Evolutionary conservation across 1,140 invertebrate species (phyloP), one percentile per base, ranked within the genome.

Genomic region (Polyergus mexicanus): DNA sequence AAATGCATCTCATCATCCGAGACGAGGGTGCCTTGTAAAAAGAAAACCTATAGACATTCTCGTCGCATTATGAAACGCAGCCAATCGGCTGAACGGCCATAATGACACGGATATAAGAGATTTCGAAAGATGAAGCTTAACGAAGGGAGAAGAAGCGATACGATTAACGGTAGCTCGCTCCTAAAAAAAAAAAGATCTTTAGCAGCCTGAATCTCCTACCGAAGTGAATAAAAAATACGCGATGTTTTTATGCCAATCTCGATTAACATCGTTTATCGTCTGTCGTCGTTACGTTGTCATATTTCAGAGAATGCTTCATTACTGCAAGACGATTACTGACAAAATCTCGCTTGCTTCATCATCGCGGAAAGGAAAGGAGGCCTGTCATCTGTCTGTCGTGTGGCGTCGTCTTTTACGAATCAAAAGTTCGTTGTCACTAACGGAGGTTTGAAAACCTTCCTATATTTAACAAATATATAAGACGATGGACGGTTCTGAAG

Each of bases 161-260:
- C 65, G 35, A 62, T 38, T 90, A 90, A 89, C 87, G 85, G 87
- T 87, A 89, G 28, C 51, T 83, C n/a, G 38, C 13, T 85, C 38
- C 71, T 80, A 65, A 89, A 85, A 51, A 11, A 44, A 47, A 51
- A 51, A 47, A 51, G 60, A 75, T 25, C 75, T 69, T 81, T 88
- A 63, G 62, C 38, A 87, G 47, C 41, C 19, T 54, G 41, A 22
- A 62, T 86, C 47, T 51, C 35, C 19, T 62, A 10, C 16, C 44
- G 16, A 69, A 8, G n/a, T 41, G 16, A 81, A 10, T 66, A 66
- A 78, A 28, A 28, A 41, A 81, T 11, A 44, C 69, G 60, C 25
- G 35, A 8, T 63, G 41, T 69, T 51, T 83, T 69, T 69, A 75
- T 38, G 44, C 1, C 22, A 51, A 38, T 11, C 38, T 51, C 51